Percentiles rank a stretch among this genome's conserved stretches.
Evolutionary conservation across 2,888 invertebrate genomes (phyloP).

Genomic region (Metallyticus violacea): DNA sequence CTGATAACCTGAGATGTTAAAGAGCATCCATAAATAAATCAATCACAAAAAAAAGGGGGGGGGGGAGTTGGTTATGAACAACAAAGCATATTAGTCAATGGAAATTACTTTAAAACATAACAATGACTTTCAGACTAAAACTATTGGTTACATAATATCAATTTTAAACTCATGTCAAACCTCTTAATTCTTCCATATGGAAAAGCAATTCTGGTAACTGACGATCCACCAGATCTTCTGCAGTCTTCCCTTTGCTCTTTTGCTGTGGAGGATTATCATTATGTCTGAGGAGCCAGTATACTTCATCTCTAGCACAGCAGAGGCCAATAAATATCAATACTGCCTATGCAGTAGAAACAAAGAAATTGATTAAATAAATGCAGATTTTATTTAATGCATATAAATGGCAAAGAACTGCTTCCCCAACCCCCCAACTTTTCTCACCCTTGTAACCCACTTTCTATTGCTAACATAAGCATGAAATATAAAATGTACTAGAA

Average conservation of each 20-base stretch:
- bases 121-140: neutral
- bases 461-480: too few relatives aligned
- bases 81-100: neutral
- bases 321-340: constrained; percentile 94
- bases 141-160: neutral
- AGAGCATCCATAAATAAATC: too few relatives aligned
- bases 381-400: too few relatives aligned
- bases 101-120: neutral
- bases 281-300: constrained; percentile 93
- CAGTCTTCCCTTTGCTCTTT: constrained; percentile 79
- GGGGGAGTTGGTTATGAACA: neutral
- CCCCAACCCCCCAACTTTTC: too few relatives aligned
- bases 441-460: too few relatives aligned
- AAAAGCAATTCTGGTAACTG: constrained; percentile 96
- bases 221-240: constrained; percentile 92
- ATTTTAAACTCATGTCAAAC: too few relatives aligned
- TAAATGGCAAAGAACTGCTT: too few relatives aligned
- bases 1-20: too few relatives aligned
- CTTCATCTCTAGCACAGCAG: constrained; percentile 94
- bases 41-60: too few relatives aligned
- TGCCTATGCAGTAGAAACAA: constrained; percentile 51
- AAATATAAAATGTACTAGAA: too few relatives aligned
- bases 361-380: too few relatives aligned
- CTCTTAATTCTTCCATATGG: constrained; percentile 96
- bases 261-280: constrained; percentile 91